These are phyloP conservation scores for Megalops atlanticus DNA, from an alignment of 2,113 vertebrate species.

Conservation along the genomic window DNA sequence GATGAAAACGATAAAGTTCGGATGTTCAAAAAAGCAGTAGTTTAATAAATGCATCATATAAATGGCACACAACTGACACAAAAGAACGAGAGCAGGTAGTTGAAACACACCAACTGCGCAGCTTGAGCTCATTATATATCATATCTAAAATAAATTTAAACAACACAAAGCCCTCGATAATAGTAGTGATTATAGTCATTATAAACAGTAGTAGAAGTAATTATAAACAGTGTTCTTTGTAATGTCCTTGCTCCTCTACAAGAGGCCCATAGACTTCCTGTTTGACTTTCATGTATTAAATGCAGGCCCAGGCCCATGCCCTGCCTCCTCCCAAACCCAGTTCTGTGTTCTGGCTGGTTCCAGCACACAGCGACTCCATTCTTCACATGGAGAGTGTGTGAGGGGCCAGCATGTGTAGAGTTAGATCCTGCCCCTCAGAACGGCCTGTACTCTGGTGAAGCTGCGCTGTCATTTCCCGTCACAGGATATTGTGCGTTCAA, in stretches of 20 bases:
- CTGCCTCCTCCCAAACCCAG: constrained; percentile 55
- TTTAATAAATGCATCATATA: neutral
- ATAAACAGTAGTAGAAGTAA: neutral
- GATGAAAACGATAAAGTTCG: neutral
- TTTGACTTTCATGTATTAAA: constrained; percentile 69
- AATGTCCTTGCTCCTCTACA: constrained; percentile 40
- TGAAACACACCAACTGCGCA: neutral
- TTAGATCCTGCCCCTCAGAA: constrained; percentile 42
- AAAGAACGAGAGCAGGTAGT: neutral
- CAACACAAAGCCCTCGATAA: neutral
- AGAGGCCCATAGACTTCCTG: constrained; percentile 60
- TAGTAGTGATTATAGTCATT: too few relatives aligned
- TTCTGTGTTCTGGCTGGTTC: constrained; percentile 59
- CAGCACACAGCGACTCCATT: constrained; percentile 70
- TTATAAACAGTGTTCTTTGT: constrained; percentile 5
- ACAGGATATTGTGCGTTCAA: constrained; percentile 58
- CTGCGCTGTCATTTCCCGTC: constrained; percentile 61
- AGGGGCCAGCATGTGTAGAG: constrained; percentile 49
- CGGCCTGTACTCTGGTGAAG: constrained; percentile 45
- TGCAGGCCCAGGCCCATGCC: constrained; percentile 57
- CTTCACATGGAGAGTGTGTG: constrained; percentile 54
- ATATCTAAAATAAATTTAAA: neutral
- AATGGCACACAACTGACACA: neutral
- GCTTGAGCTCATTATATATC: neutral
- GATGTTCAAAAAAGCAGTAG: neutral